Evolutionary conservation across 2,113 vertebrate species (phyloP), one percentile per base, ranked within the genome.

Genomic region (Microtus oregoni): DNA sequence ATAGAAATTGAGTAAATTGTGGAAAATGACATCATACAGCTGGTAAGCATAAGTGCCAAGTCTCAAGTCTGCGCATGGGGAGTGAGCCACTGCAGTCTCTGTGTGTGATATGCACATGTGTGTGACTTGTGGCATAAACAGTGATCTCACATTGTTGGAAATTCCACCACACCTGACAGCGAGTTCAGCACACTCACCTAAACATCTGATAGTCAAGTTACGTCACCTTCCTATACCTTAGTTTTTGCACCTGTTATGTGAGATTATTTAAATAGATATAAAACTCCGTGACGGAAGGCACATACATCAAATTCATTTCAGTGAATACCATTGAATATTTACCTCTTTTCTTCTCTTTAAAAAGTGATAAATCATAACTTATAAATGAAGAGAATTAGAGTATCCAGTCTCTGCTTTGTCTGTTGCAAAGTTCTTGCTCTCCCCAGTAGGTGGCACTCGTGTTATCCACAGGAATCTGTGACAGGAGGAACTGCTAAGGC

Each of bases 381-480:
- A 41, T 3, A 81, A 5, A 68, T 1, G 12, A 77, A 91, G 2
- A 47, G 44, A 92, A 52, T 4, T 35, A 72, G 35, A n/a, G 4
- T 6, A 7, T 35, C 0, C 1, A 47, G 7, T 30, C 28, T 7
- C 28, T n/a, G 0, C 24, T 73, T 28, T 67, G 50, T 28, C 30
- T 55, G 2, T 35, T 50, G 35, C 28, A 12, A 89, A 86, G 55
- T 68, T 73, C 38, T 68, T 76, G 70, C 28, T 95, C n/a, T 76
- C 22, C 68, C 94, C 96, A 81, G 92, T 79, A 97, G 96, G 41
- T 88, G 96, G 96, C 15, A 35, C 14, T 22, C 3, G 41, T 30
- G 1, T 35, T 77, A 65, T 3, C 4, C 63, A 10, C 75, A 28
- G 8, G 24, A 44, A 47, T 52, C 75, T 79, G 1, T n/a, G 61